phyloP scores from a whole-genome alignment of 1,140 invertebrate genomes.

The Penaeus japonicus region DNA sequence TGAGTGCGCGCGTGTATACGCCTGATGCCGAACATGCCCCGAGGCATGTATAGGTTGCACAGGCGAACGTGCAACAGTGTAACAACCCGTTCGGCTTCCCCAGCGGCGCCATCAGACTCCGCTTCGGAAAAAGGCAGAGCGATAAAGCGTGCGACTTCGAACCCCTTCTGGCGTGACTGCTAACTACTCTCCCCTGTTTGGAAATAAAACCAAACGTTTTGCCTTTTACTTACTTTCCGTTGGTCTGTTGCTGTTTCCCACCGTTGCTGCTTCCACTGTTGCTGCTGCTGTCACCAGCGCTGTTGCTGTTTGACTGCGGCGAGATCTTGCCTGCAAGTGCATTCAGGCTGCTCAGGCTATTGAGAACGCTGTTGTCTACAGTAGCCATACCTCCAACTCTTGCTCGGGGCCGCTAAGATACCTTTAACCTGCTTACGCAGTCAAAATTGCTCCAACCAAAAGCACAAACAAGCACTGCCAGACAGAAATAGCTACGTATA shows the following conservation, averaged over 20 bases:
- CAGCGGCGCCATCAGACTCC: no score
- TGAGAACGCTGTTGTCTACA: constrained; percentile 47
- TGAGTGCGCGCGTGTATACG: neutral
- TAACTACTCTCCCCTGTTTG: no score
- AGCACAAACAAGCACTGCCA: constrained; percentile 29
- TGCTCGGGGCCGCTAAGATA: neutral
- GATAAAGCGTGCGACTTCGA: no score
- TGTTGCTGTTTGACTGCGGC: constrained; percentile 46
- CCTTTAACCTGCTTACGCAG: constrained; percentile 35
- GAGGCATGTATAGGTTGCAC: no score
- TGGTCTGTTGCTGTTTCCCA: constrained; percentile 43
- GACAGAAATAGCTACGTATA: constrained; percentile 31
- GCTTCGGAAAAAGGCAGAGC: no score
- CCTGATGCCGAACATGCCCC: neutral
- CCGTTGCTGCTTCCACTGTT: constrained; percentile 39
- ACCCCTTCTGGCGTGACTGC: no score
- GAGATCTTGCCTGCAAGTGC: constrained; percentile 49
- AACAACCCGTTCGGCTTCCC: no score
- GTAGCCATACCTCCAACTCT: constrained; percentile 46
- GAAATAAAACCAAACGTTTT: no score
- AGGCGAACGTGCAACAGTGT: no score
- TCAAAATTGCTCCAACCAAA: constrained; percentile 35
- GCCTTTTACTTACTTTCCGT: constrained; percentile 47
- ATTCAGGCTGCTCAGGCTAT: constrained; percentile 37
- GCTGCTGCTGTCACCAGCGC: constrained; percentile 40